phyloP scores from a whole-genome alignment of 2,113 vertebrate genomes.

The Progne subis region DNA sequence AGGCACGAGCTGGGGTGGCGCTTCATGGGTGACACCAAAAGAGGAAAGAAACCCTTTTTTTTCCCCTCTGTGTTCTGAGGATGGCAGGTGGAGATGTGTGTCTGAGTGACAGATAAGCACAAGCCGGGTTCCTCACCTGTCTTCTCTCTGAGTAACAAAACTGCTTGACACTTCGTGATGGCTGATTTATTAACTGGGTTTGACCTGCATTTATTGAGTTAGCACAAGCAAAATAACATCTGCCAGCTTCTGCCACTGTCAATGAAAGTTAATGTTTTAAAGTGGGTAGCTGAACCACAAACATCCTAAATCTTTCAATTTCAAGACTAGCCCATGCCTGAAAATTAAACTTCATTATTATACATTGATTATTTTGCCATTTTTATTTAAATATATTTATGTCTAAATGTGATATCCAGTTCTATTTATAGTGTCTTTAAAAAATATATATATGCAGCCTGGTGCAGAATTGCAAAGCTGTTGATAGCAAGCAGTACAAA shows the following conservation, averaged over 20 bases:
- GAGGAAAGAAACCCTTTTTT: background rate
- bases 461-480: constrained; percentile 1
- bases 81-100: background rate
- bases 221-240: constrained; percentile 24
- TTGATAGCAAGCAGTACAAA: constrained; percentile 19
- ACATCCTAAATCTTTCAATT: background rate
- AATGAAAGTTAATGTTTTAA: background rate
- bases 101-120: background rate
- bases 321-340: background rate
- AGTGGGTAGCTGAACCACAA: background rate
- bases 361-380: background rate
- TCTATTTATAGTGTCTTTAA: background rate
- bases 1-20: background rate
- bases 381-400: background rate
- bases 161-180: background rate
- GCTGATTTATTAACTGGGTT: constrained; percentile 42
- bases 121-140: background rate
- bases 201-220: constrained; percentile 24
- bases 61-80: background rate
- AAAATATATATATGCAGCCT: background rate
- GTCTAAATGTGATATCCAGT: background rate
- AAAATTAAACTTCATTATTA: background rate
- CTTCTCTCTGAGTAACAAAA: background rate
- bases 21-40: background rate
- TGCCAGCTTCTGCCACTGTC: constrained; percentile 18